Evolutionary conservation across 2,888 invertebrate species (phyloP), one percentile per base, ranked within the genome.

Genomic region (Balanococcus diminutus): DNA sequence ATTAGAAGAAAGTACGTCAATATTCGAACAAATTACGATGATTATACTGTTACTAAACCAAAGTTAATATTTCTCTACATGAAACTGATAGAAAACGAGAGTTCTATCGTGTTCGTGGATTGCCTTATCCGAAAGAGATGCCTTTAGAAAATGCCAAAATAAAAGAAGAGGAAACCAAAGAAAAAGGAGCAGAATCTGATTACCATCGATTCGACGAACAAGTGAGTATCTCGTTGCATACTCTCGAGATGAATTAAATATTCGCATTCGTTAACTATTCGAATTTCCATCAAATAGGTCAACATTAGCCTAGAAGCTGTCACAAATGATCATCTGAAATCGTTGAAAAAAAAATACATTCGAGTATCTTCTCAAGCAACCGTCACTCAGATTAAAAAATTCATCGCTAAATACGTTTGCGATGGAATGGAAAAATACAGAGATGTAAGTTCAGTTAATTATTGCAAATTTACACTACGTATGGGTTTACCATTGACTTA

Each of bases 341-440:
- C 90, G 36, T 89, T 93, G 84, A 91, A 91, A 88, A 88, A 97
- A 87, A 94, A 96, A 89, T 98, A 96, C 90, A 95, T 99, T 88
- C 93, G 98, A 88, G 96, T 98, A 90, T 98, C 98, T 0, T 96
- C 98, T 11, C 97, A 98, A 90, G 98, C 99, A 75, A 99, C 99
- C n/a, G 97, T 99, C 89, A 96, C 98, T 56, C 98, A 98, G 90
- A 92, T 99, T 82, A 99, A 99, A 91, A 99, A 99, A 90, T 98
- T 98, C 91, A 95, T 99, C 88, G 98, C 99, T 84, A 96, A 96
- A 90, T 96, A 97, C 91, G 95, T 98, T 88, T 92, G 97, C 88
- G 96, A 95, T 89, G 96, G 96, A 87, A 94, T 96, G 91, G 96
- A 96, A 88, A 96, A 96, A 90, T 98, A 98, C 92, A 94, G 95